These are phyloP conservation scores for Acanthochromis polyacanthus DNA, from an alignment of 2,113 vertebrate species.

Conservation along the genomic window DNA sequence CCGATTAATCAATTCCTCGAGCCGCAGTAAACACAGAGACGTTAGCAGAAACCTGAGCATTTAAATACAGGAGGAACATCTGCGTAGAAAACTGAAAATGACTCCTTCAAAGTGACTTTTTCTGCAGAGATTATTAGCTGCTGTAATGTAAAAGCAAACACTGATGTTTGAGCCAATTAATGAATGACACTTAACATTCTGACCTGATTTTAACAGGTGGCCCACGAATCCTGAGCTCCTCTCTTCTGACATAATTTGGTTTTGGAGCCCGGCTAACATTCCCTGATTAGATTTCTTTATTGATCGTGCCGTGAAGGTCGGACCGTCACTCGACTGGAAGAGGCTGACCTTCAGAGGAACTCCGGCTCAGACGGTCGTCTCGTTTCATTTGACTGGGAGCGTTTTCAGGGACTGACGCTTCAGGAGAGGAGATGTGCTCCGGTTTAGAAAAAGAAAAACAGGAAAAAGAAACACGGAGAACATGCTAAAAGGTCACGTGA, in stretches of 20 bases:
- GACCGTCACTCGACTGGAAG: conserved; percentile 56
- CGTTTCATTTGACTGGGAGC: conserved; percentile 35
- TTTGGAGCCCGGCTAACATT: conserved; percentile 55
- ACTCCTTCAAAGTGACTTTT: conserved; percentile 9
- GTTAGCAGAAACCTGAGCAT: background rate
- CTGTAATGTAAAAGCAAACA: conserved; percentile 39
- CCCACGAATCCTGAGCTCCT: conserved; percentile 37
- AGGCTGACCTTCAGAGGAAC: conserved; percentile 68
- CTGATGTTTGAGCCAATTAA: conserved; percentile 37
- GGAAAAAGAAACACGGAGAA: background rate
- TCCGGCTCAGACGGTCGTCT: conserved; percentile 50
- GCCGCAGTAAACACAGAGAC: conserved; percentile 13
- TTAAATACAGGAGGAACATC: conserved; percentile 8
- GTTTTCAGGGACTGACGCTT: conserved; percentile 44
- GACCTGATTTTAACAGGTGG: conserved; percentile 45
- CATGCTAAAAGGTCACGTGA: background rate
- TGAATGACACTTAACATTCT: conserved; percentile 46
- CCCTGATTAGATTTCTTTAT: conserved; percentile 75
- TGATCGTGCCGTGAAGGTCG: conserved; percentile 74
- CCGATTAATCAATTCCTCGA: conserved; percentile 43
- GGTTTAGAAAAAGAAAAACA: background rate
- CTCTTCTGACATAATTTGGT: conserved; percentile 63
- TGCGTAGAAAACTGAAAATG: background rate
- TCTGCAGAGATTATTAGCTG: background rate
- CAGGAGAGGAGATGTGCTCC: background rate